Percentiles rank a stretch among this genome's conserved stretches.
These are phyloP conservation scores for Dallia pectoralis DNA, from an alignment of 2,797 vertebrate genomes.

Conservation along the genomic window DNA sequence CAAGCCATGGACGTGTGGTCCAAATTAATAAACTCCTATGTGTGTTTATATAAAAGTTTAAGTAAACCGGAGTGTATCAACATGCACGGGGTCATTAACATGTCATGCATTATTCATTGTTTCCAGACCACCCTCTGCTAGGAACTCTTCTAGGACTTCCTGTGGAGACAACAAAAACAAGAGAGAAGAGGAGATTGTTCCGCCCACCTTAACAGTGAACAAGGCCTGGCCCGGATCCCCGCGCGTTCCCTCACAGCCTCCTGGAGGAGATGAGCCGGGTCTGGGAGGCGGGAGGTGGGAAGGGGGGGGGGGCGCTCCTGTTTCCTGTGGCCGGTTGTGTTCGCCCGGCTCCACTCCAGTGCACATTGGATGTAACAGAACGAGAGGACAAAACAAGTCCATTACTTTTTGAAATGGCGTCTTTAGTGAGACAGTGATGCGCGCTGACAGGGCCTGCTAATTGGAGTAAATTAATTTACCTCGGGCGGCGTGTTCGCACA, in stretches of 20 bases:
- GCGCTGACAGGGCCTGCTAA: conserved; percentile 77
- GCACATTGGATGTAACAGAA: conserved; percentile 64
- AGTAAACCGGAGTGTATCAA: not conserved
- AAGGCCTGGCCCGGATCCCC: conserved; percentile 24
- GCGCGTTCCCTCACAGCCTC: not conserved
- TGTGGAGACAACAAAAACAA: conserved; percentile 29
- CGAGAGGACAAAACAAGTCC: conserved; percentile 66
- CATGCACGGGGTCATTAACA: not conserved
- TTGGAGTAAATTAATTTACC: conserved; percentile 84
- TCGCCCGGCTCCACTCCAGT: conserved; percentile 60
- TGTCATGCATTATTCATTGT: not conserved
- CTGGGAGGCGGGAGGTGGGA: too few species aligned
- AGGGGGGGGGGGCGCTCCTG: not conserved
- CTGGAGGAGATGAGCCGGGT: conserved; percentile 9
- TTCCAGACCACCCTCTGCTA: conserved; percentile 8
- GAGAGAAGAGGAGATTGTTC: conserved; percentile 25
- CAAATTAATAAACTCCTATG: not conserved
- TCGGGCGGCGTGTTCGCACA: conserved; percentile 71
- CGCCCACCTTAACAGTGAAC: conserved; percentile 32
- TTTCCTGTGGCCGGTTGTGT: conserved; percentile 34
- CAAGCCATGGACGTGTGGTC: too few species aligned
- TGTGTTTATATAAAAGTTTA: not conserved
- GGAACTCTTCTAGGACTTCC: conserved; percentile 23
- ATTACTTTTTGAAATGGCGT: conserved; percentile 66
- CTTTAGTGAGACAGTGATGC: conserved; percentile 69